These are phyloP conservation scores for Metalampra italica DNA, from an alignment of 2,888 invertebrate genomes.

Conservation along the genomic window DNA sequence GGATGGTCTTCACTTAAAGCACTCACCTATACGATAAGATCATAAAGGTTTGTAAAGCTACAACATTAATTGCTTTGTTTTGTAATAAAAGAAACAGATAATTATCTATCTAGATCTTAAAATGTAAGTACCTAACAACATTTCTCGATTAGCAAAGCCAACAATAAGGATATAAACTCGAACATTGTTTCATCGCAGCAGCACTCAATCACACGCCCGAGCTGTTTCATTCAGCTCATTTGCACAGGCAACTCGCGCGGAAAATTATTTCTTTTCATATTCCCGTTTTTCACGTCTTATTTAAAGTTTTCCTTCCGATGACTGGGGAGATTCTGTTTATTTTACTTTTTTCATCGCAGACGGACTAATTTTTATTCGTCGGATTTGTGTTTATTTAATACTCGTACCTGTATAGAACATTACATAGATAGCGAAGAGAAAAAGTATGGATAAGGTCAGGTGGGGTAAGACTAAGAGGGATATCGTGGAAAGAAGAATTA, in stretches of 20 bases:
- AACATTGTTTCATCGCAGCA: constrained; percentile 67
- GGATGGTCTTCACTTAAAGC: too few relatives aligned
- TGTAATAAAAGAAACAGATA: too few relatives aligned
- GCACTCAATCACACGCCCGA: constrained; percentile 76
- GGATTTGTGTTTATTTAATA: constrained; percentile 26
- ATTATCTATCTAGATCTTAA: too few relatives aligned
- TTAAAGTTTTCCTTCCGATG: constrained; percentile 61
- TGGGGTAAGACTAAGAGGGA: too few relatives aligned
- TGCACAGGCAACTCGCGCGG: constrained; percentile 75
- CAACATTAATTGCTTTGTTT: too few relatives aligned
- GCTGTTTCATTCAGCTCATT: constrained; percentile 76
- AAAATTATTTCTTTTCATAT: constrained; percentile 79
- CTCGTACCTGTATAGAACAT: constrained; percentile 9
- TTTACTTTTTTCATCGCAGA: constrained; percentile 38
- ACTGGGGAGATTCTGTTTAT: constrained; percentile 59
- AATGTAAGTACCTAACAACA: neutral
- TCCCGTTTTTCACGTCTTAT: constrained; percentile 75
- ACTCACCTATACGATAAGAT: too few relatives aligned
- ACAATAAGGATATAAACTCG: constrained; percentile 27
- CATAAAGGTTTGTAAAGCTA: too few relatives aligned
- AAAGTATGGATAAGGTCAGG: too few relatives aligned
- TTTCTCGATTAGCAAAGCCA: neutral
- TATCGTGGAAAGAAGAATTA: too few relatives aligned
- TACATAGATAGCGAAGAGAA: neutral
- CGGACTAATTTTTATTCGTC: constrained; percentile 29